These are phyloP conservation scores for Urocyon cinereoargenteus DNA, from an alignment of 2,797 vertebrate genomes.

Conservation along the genomic window DNA sequence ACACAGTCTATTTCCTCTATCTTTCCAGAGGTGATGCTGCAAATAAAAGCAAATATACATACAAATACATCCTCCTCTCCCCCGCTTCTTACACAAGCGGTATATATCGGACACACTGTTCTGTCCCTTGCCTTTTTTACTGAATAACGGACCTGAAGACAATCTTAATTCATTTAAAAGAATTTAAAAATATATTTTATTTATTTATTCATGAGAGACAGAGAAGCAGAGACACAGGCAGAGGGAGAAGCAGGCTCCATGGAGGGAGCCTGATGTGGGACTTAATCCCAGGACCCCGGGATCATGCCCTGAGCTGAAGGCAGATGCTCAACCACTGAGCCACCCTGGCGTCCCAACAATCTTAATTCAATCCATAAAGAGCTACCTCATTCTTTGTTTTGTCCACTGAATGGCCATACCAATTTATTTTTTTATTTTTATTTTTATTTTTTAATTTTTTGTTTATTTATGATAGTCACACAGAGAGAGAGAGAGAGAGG, in stretches of 20 bases:
- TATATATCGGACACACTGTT: accelerated
- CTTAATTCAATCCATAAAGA: neutral
- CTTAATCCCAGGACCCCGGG: no score
- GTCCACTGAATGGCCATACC: neutral
- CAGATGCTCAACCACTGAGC: no score
- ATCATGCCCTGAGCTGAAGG: no score
- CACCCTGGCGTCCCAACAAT: neutral
- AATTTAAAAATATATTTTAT: no score
- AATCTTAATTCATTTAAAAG: neutral
- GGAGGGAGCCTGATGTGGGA: no score
- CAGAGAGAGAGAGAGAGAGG: no score
- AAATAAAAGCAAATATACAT: neutral
- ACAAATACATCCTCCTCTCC: neutral
- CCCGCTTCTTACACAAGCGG: neutral
- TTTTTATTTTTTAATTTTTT: no score
- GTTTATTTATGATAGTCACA: no score
- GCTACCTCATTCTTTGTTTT: neutral
- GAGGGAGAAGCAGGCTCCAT: no score
- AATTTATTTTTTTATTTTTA: no score
- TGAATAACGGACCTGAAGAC: neutral
- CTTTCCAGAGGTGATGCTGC: neutral
- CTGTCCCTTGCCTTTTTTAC: neutral
- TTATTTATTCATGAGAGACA: no score
- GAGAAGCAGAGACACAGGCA: no score
- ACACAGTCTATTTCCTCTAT: neutral